phyloP scores from a whole-genome alignment of 2,113 vertebrate species.

The Corythornis vintsioides region DNA sequence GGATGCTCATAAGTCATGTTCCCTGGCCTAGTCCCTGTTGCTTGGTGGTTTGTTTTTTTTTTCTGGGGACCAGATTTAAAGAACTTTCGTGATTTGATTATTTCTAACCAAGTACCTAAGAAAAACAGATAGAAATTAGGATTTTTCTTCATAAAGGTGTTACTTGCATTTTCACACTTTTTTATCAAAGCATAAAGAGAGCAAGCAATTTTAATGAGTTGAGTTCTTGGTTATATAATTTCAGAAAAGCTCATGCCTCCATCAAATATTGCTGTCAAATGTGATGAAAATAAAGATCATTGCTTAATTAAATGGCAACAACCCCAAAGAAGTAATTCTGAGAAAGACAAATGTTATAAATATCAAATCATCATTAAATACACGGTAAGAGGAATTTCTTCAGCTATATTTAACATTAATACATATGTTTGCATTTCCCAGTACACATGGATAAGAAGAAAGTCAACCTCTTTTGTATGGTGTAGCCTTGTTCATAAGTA shows the following conservation, averaged over 20 bases:
- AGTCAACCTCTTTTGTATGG: neutral
- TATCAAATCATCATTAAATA: constrained; percentile 24
- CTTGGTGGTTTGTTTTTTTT: neutral
- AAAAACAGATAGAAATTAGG: accelerated
- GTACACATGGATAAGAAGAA: neutral
- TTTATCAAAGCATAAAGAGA: neutral
- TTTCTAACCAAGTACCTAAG: neutral
- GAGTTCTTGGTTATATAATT: neutral
- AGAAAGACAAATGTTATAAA: constrained; percentile 17
- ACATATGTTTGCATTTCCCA: neutral
- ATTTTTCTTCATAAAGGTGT: neutral
- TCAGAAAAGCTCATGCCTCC: constrained; percentile 61
- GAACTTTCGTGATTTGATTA: neutral
- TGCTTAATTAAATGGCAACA: constrained; percentile 40
- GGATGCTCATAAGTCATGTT: neutral
- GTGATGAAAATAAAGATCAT: neutral
- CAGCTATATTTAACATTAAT: neutral
- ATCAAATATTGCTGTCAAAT: constrained; percentile 28
- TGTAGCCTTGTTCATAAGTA: neutral
- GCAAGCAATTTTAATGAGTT: neutral
- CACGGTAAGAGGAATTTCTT: constrained; percentile 43
- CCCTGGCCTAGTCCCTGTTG: neutral
- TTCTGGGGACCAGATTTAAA: neutral
- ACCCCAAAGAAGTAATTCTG: constrained; percentile 46
- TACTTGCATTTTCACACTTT: neutral